Conservation (phyloP, 2,888 invertebrate species). For the Eupithecia subfuscata region DNA sequence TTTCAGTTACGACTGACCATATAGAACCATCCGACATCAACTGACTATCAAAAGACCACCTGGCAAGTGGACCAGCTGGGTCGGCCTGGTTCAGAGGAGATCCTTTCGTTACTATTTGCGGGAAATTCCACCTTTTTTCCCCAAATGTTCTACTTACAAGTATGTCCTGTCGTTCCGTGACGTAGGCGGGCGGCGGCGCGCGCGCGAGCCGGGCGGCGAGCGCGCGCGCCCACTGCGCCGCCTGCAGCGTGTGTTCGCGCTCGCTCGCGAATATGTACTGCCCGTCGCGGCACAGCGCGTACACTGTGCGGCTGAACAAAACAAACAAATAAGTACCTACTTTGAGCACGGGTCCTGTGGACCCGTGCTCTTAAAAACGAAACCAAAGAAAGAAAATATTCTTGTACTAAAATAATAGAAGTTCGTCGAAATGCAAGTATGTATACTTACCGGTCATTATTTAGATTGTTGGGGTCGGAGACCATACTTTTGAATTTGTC, state of each 20-base stretch:
- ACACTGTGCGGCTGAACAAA: constrained; percentile 62
- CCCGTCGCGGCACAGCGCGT: constrained; percentile 88
- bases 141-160: constrained; percentile 58
- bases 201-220: constrained; percentile 76
- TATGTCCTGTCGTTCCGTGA: constrained; percentile 55
- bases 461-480: constrained; percentile 53
- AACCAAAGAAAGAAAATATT: too few relatives aligned
- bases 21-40: too few relatives aligned
- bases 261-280: constrained; percentile 91
- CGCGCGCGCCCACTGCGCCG: constrained; percentile 91
- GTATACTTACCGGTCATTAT: constrained; percentile 53
- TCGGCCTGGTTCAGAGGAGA: too few relatives aligned
- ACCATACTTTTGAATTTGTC: constrained; percentile 85
- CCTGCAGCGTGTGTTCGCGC: constrained; percentile 91
- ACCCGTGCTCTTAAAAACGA: too few relatives aligned
- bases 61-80: too few relatives aligned
- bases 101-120: too few relatives aligned
- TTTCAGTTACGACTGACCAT: too few relatives aligned
- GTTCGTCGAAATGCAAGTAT: background rate
- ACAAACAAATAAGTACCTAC: background rate
- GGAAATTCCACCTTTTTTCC: too few relatives aligned
- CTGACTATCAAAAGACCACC: too few relatives aligned
- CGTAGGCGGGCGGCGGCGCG: constrained; percentile 56
- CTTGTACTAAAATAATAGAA: background rate
- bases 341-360: too few relatives aligned